A percentile compares a stretch with the other conserved stretches of the same genome.
Evolutionary conservation across 2,797 vertebrate species (phyloP).

Genomic region (Sebastes minor): DNA sequence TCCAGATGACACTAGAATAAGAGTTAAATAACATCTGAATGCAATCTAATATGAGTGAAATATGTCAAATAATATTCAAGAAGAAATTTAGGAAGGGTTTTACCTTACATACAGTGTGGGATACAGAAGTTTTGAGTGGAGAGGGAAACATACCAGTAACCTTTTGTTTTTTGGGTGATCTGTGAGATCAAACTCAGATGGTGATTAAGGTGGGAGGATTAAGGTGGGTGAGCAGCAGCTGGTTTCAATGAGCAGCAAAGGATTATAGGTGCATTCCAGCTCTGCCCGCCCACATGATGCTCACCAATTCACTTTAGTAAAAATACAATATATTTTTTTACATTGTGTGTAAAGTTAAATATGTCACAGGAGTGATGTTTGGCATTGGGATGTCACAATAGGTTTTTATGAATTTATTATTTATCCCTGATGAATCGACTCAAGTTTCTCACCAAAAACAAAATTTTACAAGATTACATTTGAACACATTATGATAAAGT

Average conservation of each 20-base stretch:
- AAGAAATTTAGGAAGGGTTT: background rate
- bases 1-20: background rate
- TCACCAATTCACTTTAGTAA: background rate
- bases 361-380: background rate
- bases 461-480: too few species aligned
- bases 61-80: background rate
- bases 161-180: slow-evolving; percentile 19
- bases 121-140: background rate
- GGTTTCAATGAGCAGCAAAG: slow-evolving; percentile 47
- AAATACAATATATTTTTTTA: background rate
- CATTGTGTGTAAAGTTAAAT: background rate
- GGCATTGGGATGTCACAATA: too few species aligned
- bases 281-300: background rate
- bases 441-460: too few species aligned
- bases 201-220: slow-evolving; percentile 15
- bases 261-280: slow-evolving; percentile 15
- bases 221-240: slow-evolving; percentile 35
- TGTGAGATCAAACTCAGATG: slow-evolving; percentile 30
- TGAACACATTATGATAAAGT: too few species aligned
- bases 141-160: background rate
- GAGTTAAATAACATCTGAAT: background rate
- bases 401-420: fast-evolving
- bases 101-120: background rate
- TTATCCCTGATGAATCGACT: too few species aligned
- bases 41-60: background rate